phyloP scores from a whole-genome alignment of 2,797 vertebrate species.

The Chaetodon trifasciatus region DNA sequence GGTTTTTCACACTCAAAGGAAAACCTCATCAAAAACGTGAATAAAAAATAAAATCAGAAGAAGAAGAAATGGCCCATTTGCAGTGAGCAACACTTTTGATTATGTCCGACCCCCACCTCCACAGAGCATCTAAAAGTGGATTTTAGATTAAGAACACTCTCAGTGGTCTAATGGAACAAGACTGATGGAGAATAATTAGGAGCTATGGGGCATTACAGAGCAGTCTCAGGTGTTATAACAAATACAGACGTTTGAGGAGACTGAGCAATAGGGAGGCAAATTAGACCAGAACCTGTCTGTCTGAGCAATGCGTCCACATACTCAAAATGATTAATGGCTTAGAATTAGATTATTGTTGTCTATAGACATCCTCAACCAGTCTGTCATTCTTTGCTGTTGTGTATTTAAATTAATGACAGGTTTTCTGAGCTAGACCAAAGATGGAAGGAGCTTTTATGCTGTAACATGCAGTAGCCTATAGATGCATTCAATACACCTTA shows the following conservation, averaged over 20 bases:
- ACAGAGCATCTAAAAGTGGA: slow-evolving; percentile 46
- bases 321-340: slow-evolving; percentile 64
- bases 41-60: slow-evolving; percentile 32
- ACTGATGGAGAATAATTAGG: slow-evolving; percentile 72
- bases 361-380: slow-evolving; percentile 22
- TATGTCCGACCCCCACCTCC: slow-evolving; percentile 52
- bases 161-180: slow-evolving; percentile 66
- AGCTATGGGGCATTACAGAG: slow-evolving; percentile 66
- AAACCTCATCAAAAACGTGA: slow-evolving; percentile 38
- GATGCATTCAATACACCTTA: neutral
- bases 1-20: slow-evolving; percentile 20
- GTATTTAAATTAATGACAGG: slow-evolving; percentile 11
- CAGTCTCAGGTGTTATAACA: slow-evolving; percentile 63
- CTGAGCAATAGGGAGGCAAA: slow-evolving; percentile 66
- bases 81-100: slow-evolving; percentile 54
- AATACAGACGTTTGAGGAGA: slow-evolving; percentile 62
- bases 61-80: slow-evolving; percentile 45
- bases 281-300: slow-evolving; percentile 63
- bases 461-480: neutral
- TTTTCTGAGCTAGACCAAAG: slow-evolving; percentile 20
- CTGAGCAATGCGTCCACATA: slow-evolving; percentile 42
- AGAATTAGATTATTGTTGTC: slow-evolving; percentile 60
- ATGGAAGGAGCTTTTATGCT: neutral
- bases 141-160: slow-evolving; percentile 59
- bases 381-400: slow-evolving; percentile 10